Evolutionary conservation across 2,888 invertebrate species (phyloP).

Genomic region (Erebia aethiops): DNA sequence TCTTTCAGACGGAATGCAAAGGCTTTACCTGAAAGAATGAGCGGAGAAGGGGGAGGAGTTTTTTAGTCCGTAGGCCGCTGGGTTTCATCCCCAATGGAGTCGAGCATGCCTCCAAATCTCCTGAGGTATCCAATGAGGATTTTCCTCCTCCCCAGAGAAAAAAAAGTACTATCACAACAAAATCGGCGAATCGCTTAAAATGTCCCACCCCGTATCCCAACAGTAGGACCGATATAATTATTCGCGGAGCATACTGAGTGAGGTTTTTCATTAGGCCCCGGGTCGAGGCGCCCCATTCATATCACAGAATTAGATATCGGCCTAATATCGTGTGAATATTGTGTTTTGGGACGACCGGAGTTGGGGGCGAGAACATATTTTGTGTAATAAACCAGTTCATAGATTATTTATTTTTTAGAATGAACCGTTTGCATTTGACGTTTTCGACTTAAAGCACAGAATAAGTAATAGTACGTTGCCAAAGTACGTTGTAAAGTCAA

Average conservation of each 20-base stretch:
- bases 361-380: slow-evolving; percentile 19
- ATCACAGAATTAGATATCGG: slow-evolving; percentile 57
- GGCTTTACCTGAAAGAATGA: too few relatives aligned
- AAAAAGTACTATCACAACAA: background rate
- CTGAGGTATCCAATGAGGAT: too few relatives aligned
- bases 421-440: slow-evolving; percentile 18
- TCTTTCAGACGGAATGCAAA: too few relatives aligned
- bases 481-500: too few relatives aligned
- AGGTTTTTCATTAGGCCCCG: slow-evolving; percentile 42
- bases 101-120: too few relatives aligned
- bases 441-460: background rate
- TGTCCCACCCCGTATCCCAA: background rate
- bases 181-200: slow-evolving; percentile 8
- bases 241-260: slow-evolving; percentile 27
- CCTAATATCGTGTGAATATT: slow-evolving; percentile 41
- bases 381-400: slow-evolving; percentile 5
- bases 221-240: slow-evolving; percentile 29
- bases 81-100: too few relatives aligned
- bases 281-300: slow-evolving; percentile 49
- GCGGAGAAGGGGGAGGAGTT: too few relatives aligned
- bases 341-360: slow-evolving; percentile 23
- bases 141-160: too few relatives aligned
- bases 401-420: slow-evolving; percentile 11
- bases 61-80: too few relatives aligned
- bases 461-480: too few relatives aligned